Evolutionary conservation across 2,888 invertebrate genomes (phyloP).

Genomic region (Leucoma salicis): DNA sequence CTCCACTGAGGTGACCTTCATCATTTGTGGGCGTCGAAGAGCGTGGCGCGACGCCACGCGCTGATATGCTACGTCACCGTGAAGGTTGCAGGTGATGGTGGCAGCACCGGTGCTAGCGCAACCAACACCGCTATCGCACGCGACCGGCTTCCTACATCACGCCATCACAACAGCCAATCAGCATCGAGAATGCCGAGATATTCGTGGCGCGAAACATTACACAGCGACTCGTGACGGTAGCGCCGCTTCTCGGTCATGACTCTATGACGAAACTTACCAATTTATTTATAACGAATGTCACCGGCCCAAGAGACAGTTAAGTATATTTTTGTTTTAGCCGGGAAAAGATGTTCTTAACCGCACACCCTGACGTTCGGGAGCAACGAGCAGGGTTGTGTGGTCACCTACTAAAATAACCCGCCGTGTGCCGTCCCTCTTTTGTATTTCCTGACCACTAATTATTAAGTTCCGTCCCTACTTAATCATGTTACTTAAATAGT

Average conservation of each 20-base stretch:
- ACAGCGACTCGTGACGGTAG: conserved; percentile 43
- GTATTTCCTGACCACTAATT: too few relatives aligned
- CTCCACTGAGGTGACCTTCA: conserved; percentile 54
- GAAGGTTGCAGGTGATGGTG: conserved; percentile 40
- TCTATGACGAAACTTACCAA: conserved; percentile 41
- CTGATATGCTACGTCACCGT: conserved; percentile 47
- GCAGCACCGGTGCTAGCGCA: conserved; percentile 54
- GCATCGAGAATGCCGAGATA: conserved; percentile 29
- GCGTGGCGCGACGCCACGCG: conserved; percentile 41
- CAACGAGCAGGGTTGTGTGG: too few relatives aligned
- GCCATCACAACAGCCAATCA: conserved; percentile 70
- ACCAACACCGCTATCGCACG: conserved; percentile 20
- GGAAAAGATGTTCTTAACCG: too few relatives aligned
- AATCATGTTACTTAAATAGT: too few relatives aligned
- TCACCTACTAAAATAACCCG: too few relatives aligned
- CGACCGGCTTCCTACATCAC: conserved; percentile 54
- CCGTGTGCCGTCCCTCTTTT: too few relatives aligned
- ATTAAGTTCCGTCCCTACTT: too few relatives aligned
- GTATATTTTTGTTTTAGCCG: too few relatives aligned
- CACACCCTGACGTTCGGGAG: too few relatives aligned
- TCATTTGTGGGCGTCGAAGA: conserved; percentile 33
- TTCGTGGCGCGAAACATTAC: conserved; percentile 52
- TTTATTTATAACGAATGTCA: conserved; percentile 22
- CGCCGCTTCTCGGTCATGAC: conserved; percentile 40
- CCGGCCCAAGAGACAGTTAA: background rate